These are phyloP conservation scores for Hystrix cristata DNA, from an alignment of 2,113 vertebrate genomes.

Conservation along the genomic window DNA sequence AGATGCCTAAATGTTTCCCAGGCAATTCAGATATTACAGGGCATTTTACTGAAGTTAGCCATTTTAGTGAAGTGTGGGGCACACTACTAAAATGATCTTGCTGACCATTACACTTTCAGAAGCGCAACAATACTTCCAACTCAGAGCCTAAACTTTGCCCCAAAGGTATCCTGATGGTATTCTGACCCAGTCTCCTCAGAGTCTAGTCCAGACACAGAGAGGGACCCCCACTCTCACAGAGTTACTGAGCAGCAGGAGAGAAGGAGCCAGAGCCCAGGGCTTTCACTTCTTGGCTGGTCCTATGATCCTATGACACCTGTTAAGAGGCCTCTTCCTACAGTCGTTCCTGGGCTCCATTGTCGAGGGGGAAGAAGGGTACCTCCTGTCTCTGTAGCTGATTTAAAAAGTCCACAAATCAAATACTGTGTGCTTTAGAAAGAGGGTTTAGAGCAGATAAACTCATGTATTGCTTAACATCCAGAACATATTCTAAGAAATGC, in stretches of 20 bases:
- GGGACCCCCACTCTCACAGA: neutral
- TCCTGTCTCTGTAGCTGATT: neutral
- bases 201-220: neutral
- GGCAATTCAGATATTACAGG: too few species aligned
- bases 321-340: neutral
- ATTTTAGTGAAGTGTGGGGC: neutral
- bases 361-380: neutral
- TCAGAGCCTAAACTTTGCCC: neutral
- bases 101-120: neutral
- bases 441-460: neutral
- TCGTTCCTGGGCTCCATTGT: neutral
- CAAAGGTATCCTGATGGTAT: neutral
- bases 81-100: neutral
- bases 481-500: too few species aligned
- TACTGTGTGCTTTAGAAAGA: neutral
- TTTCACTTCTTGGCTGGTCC: too few species aligned
- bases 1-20: neutral
- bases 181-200: neutral
- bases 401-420: neutral
- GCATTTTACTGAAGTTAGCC: neutral
- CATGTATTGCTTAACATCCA: neutral
- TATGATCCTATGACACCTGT: too few species aligned
- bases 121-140: neutral
- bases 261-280: neutral
- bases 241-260: neutral